Percentiles rank a stretch among this genome's conserved stretches.
These are phyloP conservation scores for Microtus richardsoni DNA, from an alignment of 2,113 vertebrate species.

Conservation along the genomic window DNA sequence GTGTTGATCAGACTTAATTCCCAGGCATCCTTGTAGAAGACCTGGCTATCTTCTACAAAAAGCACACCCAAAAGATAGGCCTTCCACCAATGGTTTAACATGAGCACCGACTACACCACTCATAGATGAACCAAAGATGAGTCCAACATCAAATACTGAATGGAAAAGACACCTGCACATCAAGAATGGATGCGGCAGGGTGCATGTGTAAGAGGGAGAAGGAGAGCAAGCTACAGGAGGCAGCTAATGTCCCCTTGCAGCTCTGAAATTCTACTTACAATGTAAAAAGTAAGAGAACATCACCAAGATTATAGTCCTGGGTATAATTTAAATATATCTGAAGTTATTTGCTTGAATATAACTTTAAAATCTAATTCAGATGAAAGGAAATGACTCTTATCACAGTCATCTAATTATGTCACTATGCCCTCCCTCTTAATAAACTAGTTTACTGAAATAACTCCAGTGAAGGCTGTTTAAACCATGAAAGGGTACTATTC, in stretches of 20 bases:
- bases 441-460: constrained; percentile 37
- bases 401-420: constrained; percentile 25
- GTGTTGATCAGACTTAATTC: background rate
- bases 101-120: background rate
- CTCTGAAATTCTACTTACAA: background rate
- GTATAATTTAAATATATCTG: background rate
- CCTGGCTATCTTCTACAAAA: constrained; percentile 4
- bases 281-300: background rate
- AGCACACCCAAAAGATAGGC: background rate
- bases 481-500: background rate
- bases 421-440: constrained; percentile 16
- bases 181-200: background rate
- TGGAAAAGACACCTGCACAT: background rate
- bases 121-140: background rate
- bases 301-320: background rate
- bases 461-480: constrained; percentile 49
- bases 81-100: background rate
- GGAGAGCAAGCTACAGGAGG: background rate
- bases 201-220: background rate
- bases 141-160: background rate
- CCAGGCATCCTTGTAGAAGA: constrained; percentile 10
- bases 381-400: constrained; percentile 11
- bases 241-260: background rate
- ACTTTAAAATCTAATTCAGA: constrained; percentile 34
- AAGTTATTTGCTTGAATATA: constrained; percentile 45